phyloP scores from a whole-genome alignment of 2,888 invertebrate genomes.

The Ormia ochracea region DNA sequence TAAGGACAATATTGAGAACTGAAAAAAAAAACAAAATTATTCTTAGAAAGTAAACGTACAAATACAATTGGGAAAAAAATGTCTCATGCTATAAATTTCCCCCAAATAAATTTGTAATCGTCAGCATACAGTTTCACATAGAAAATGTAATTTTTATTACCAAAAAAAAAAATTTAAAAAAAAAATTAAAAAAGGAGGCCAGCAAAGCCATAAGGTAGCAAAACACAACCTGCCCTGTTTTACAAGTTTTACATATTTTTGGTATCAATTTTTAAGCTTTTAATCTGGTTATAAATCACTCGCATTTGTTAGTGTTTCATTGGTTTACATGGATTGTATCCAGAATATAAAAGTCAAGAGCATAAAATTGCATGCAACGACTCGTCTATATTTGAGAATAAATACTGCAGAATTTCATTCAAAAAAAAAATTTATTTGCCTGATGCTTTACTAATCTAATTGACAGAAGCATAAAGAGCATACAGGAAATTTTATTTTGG shows the following conservation, averaged over 20 bases:
- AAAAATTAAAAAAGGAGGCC: background rate
- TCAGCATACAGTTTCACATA: no score
- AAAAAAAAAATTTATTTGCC: background rate
- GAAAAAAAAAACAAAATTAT: no score
- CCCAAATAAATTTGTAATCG: no score
- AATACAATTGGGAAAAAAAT: no score
- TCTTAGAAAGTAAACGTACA: no score
- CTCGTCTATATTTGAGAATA: background rate
- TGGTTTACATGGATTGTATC: background rate
- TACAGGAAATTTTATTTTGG: background rate
- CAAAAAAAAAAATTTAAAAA: background rate
- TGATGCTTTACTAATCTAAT: background rate
- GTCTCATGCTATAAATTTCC: no score
- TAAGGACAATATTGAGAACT: no score
- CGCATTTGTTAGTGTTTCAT: background rate
- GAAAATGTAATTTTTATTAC: no score
- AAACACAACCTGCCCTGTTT: conserved; percentile 25
- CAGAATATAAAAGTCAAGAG: background rate
- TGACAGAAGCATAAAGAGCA: background rate
- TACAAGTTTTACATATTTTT: conserved; percentile 39
- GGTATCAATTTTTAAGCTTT: conserved; percentile 24
- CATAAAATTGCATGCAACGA: background rate
- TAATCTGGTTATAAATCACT: conserved; percentile 42
- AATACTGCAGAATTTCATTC: background rate
- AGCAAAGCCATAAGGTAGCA: background rate